A percentile compares a stretch with the other conserved stretches of the same genome.
phyloP scores from a whole-genome alignment of 2,888 invertebrate genomes.

The Drosophila mayaguana region DNA sequence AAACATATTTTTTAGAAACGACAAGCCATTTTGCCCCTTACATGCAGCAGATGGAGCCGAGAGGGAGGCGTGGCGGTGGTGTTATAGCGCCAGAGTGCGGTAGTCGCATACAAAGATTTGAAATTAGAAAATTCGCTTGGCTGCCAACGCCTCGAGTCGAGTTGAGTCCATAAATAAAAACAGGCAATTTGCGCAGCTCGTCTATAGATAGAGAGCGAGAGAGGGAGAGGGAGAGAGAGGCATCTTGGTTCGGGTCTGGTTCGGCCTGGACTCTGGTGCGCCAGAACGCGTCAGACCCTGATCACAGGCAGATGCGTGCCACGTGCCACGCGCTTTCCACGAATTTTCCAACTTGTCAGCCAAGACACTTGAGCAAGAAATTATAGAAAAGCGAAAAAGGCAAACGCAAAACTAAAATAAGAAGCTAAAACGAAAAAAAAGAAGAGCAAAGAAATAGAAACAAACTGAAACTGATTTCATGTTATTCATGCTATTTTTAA shows the following conservation, averaged over 20 bases:
- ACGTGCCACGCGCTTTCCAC: slow-evolving; percentile 67
- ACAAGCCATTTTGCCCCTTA: slow-evolving; percentile 52
- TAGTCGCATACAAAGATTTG: slow-evolving; percentile 55
- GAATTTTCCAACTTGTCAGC: slow-evolving; percentile 61
- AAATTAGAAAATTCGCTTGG: slow-evolving; percentile 75
- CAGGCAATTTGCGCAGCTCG: slow-evolving; percentile 69
- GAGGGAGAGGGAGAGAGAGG: not conserved
- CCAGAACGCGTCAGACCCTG: slow-evolving; percentile 70
- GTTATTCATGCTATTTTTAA: slow-evolving; percentile 81
- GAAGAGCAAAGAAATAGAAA: slow-evolving; percentile 19
- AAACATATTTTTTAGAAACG: slow-evolving; percentile 68
- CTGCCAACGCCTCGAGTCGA: slow-evolving; percentile 63
- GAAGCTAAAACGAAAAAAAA: slow-evolving; percentile 2
- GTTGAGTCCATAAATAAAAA: slow-evolving; percentile 75
- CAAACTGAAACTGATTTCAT: slow-evolving; percentile 60
- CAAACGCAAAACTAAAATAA: slow-evolving; percentile 41
- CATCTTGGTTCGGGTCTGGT: slow-evolving; percentile 10
- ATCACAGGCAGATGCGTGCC: slow-evolving; percentile 73
- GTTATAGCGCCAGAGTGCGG: slow-evolving; percentile 19
- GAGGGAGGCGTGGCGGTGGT: not conserved
- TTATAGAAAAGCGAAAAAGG: slow-evolving; percentile 50
- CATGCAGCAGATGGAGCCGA: not conserved
- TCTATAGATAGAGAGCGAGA: slow-evolving; percentile 60
- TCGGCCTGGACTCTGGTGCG: slow-evolving; percentile 41
- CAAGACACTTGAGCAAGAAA: slow-evolving; percentile 62